These are phyloP conservation scores for Setipinna tenuifilis DNA, from an alignment of 2,797 vertebrate genomes.

Conservation along the genomic window DNA sequence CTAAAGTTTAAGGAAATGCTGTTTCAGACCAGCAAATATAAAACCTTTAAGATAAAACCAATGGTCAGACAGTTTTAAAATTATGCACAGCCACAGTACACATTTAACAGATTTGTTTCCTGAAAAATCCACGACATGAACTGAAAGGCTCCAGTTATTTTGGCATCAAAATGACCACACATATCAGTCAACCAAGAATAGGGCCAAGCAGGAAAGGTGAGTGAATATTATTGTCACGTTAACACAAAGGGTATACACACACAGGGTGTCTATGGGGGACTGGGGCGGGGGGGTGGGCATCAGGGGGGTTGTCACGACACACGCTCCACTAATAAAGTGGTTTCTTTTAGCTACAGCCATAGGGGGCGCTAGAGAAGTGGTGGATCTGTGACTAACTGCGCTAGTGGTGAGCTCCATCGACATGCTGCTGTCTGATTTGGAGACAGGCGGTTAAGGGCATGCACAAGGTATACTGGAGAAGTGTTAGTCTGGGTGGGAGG, in stretches of 20 bases:
- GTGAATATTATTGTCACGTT: not conserved
- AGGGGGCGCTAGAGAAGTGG: not conserved
- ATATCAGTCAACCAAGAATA: conserved; percentile 3
- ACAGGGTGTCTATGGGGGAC: not conserved
- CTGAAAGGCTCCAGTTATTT: not conserved
- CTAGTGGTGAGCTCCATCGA: not conserved
- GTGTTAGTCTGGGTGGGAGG: conserved; percentile 64
- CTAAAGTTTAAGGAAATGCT: no score
- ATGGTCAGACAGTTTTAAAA: not conserved
- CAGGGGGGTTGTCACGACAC: not conserved
- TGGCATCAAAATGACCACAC: not conserved
- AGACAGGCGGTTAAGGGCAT: conserved; percentile 70
- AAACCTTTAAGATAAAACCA: not conserved
- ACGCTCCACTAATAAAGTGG: not conserved
- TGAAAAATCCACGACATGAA: not conserved
- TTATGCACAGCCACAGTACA: not conserved
- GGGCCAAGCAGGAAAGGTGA: conserved; percentile 13
- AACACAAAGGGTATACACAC: not conserved
- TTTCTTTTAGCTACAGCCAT: not conserved
- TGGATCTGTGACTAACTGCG: conserved; percentile 11
- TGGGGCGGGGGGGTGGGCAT: not conserved
- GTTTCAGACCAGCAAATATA: no score
- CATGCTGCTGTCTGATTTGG: conserved; percentile 48
- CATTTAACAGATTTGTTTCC: not conserved
- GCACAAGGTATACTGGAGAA: conserved; percentile 65